These are phyloP conservation scores for Percina caprodes DNA, from an alignment of 2,113 vertebrate species.

Conservation along the genomic window DNA sequence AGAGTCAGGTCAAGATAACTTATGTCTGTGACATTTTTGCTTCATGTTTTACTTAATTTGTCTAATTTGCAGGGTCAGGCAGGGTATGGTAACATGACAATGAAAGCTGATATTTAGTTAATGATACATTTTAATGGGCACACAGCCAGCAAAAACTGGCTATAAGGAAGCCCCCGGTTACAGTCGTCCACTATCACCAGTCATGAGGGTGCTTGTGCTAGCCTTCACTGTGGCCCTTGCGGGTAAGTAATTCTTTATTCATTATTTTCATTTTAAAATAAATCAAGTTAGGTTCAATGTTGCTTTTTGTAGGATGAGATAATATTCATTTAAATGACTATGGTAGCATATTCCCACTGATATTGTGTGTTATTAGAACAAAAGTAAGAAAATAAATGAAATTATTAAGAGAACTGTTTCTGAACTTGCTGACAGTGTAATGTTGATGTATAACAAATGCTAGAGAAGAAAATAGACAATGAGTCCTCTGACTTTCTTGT, in stretches of 20 bases:
- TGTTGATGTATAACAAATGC: not conserved
- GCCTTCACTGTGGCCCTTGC: constrained; percentile 71
- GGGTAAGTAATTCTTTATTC: constrained; percentile 59
- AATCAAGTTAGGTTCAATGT: not conserved
- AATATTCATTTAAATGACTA: not conserved
- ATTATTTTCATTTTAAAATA: not conserved
- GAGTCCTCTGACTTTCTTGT: not conserved
- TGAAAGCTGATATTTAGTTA: constrained; percentile 51
- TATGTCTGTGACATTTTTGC: constrained; percentile 25
- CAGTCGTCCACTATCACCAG: constrained; percentile 45
- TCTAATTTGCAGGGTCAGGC: constrained; percentile 38
- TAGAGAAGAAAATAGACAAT: not conserved
- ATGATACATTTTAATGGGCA: constrained; percentile 47
- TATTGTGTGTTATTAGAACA: not conserved
- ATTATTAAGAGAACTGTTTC: no score
- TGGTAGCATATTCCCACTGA: not conserved
- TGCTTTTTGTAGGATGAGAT: not conserved
- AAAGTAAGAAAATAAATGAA: not conserved
- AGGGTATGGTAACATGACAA: constrained; percentile 55
- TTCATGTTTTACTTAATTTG: constrained; percentile 31
- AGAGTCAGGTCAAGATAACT: not conserved
- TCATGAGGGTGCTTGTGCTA: constrained; percentile 77
- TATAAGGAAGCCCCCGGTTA: constrained; percentile 50
- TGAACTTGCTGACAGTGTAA: not conserved
- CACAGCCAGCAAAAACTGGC: not conserved